Base-by-base conservation (phyloP, 2,797 vertebrate species). In the Merluccius polli region DNA sequence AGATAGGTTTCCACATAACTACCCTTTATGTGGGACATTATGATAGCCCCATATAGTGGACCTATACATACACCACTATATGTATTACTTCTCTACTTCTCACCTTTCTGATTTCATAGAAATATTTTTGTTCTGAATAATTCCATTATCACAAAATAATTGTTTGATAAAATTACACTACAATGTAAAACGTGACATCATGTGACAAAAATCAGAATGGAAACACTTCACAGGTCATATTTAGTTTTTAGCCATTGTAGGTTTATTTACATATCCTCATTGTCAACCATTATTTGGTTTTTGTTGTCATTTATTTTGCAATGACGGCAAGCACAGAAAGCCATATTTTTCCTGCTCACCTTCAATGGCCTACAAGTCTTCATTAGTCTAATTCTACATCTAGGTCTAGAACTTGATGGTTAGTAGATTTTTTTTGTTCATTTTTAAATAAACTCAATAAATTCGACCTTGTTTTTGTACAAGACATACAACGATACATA, bases 81-180 rank as follows among this genome's bases (percentile, higher is more conserved):
- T 31, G 30, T 32, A 16, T 30, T 65, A 65, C n/a, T 65, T 65
- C 59, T 65, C n/a, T n/a, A n/a, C n/a, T 24, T 65, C 59, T 65
- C n/a, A 52, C 48, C n/a, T 52, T 52, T 52, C 48, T 52, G n/a
- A 7, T 52, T 52, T 1, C 16, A 52, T 52, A 21, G 4, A 52
- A 52, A n/a, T 52, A n/a, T 18, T 63, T 63, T 63, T 63, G n/a
- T 63, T 27, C 59, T 65, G 24, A 65, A 65, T 65, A 65, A 65
- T 11, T 11, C 59, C 59, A 65, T 30, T 69, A 32, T 69, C 30
- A 69, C 29, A 32, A 32, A 31, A 69, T 32, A 69, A 32, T 30
- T 69, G 67, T 69, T 69, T 31, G 31, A 11, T 69, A 69, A 68
- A 69, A 69, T 69, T n/a, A 31, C 31, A 15, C 16, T 31, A 69